Base-by-base conservation (phyloP, 2,797 vertebrate genomes). In the Hydrocynus forskahlii region DNA sequence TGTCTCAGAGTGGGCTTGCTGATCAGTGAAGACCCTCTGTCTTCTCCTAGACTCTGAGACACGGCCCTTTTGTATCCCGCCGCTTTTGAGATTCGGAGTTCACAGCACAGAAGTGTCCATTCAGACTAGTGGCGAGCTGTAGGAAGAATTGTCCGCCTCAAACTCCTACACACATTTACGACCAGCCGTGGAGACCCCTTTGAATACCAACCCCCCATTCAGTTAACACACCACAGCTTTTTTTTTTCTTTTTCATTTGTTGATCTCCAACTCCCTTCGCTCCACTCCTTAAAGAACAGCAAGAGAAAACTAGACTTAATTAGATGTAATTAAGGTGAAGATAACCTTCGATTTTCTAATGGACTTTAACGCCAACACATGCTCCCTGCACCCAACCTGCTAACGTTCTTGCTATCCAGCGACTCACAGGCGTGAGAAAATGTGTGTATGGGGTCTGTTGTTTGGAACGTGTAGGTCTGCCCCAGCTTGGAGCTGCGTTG, bases 51-150 rank as follows among this genome's bases (percentile, higher is more conserved):
- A 79, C 29, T 50, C 64, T 50, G n/a, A 83, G 43, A 83, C 80
- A 84, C 70, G 54, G 52, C 59, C 54, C 78, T 82, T 84, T 80
- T 84, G 78, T 84, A 57, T 76, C n/a, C 25, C 13, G 60, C 55
- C 60, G 74, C 70, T 60, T 86, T 76, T 70, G 57, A 76, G 72
- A 71, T 75, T 59, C 8, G 54, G 70, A 68, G 38, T 76, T 85
- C 76, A 78, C 74, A 75, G 78, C 82, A 88, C 86, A 88, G 80
- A 86, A 69, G 85, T 83, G 59, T 73, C 78, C 63, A 81, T 88
- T 88, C 83, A 88, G 69, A 64, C 64, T 59, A 43, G 62, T 71
- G 57, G n/a, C 67, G 12, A 60, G n/a, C 75, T 78, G 77, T 82
- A 79, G 78, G 52, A 76, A 79, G 86, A 75, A 85, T 81, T 79